Evolutionary conservation across 1,140 invertebrate genomes (phyloP).

Genomic region (Heliothis subflexa): DNA sequence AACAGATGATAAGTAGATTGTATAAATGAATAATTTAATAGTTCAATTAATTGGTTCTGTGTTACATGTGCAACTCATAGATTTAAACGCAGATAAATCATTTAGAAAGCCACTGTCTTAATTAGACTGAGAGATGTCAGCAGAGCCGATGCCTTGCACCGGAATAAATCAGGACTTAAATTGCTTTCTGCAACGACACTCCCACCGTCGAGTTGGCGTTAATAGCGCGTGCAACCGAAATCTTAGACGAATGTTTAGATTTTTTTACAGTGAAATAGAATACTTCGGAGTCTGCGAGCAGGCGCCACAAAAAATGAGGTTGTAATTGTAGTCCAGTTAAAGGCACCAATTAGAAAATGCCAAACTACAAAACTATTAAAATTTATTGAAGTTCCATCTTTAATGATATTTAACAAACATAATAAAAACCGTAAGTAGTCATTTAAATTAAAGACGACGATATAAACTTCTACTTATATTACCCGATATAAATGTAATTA

Average conservation of each 20-base stretch:
- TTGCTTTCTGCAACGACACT: slow-evolving; percentile 81
- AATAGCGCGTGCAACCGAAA: slow-evolving; percentile 83
- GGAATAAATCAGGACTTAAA: slow-evolving; percentile 81
- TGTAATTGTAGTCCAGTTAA: slow-evolving; percentile 58
- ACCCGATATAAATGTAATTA: slow-evolving; percentile 62
- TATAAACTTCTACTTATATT: slow-evolving; percentile 50
- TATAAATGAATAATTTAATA: slow-evolving; percentile 52
- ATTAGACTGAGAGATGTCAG: slow-evolving; percentile 78
- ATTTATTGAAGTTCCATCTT: slow-evolving; percentile 48
- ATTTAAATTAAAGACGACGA: slow-evolving; percentile 50
- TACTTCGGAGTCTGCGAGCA: slow-evolving; percentile 58
- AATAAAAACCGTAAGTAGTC: slow-evolving; percentile 54
- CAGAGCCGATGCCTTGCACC: slow-evolving; percentile 61
- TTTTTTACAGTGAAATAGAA: slow-evolving; percentile 77
- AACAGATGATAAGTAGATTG: not conserved
- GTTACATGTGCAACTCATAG: slow-evolving; percentile 52
- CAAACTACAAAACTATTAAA: slow-evolving; percentile 42
- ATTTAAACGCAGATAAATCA: slow-evolving; percentile 72
- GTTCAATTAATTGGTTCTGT: slow-evolving; percentile 60
- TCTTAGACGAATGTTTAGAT: slow-evolving; percentile 73
- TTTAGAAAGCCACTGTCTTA: slow-evolving; percentile 75
- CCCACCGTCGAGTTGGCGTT: slow-evolving; percentile 77
- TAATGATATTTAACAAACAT: slow-evolving; percentile 53
- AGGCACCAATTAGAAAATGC: slow-evolving; percentile 55
- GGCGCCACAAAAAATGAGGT: slow-evolving; percentile 67